Percentiles rank a stretch among this genome's conserved stretches.
Conservation (phyloP, 2,888 invertebrate genomes). For the Nasonovia ribisnigri region DNA sequence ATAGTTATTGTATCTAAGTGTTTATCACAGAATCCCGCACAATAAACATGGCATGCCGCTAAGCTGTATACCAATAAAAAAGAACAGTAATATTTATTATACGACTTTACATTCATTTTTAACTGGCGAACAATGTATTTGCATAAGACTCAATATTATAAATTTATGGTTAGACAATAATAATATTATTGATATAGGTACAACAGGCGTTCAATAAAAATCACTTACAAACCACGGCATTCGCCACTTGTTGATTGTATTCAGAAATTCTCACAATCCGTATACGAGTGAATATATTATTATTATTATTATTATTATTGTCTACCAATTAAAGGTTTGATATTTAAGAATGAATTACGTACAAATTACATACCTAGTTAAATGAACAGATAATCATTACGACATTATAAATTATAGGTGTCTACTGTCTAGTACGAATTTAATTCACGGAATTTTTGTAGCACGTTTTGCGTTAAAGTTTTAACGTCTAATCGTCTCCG, state of each 20-base stretch:
- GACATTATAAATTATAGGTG: background rate
- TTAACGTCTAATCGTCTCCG: background rate
- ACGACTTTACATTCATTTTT: background rate
- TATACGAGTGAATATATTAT: background rate
- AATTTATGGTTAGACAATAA: too few relatives aligned
- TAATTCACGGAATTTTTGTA: background rate
- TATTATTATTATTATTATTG: background rate
- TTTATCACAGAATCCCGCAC: background rate
- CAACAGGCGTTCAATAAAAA: background rate
- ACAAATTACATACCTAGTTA: background rate
- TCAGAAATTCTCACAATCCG: background rate
- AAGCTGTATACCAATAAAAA: background rate
- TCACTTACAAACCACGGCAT: background rate
- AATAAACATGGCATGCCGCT: background rate
- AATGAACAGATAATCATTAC: background rate
- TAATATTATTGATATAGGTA: background rate
- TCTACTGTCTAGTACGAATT: background rate
- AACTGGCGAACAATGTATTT: too few relatives aligned
- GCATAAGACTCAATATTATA: too few relatives aligned
- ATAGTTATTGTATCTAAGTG: background rate
- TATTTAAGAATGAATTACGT: background rate
- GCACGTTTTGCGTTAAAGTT: background rate
- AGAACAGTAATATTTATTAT: background rate
- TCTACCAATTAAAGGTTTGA: background rate
- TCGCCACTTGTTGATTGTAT: background rate